Base-by-base conservation (phyloP, 2,113 vertebrate genomes). In the Leptosomus discolor region DNA sequence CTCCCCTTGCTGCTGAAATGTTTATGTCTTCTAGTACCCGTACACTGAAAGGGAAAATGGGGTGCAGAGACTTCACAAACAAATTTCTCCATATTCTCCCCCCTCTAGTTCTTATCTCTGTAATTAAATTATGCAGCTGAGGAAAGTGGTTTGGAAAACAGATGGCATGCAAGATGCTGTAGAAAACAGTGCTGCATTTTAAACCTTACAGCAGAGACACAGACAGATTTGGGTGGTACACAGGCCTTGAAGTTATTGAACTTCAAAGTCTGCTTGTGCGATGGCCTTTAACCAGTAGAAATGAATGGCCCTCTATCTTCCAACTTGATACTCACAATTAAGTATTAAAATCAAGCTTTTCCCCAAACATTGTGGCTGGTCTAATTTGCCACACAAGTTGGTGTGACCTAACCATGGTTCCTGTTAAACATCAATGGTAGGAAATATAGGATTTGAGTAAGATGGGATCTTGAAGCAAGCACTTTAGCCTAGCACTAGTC, bases 81-180 rank as follows among this genome's bases (percentile, higher is more conserved):
- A 73, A 51, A 71, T 82, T 81, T 53, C 51, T 86, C 43, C 36
- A 15, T 37, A 46, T 76, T 50, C 50, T 85, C 29, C 34, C 37
- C 27, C 37, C 34, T 48, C 73, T 61, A 16, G 46, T 75, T 85
- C 67, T 85, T 92, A 81, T 69, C 70, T 90, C 10, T 2, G 68
- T 93, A 95, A 97, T 96, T 95, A 96, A 95, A 97, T 92, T 86
- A 94, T 84, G 51, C 82, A 90, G 81, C 81, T 84, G 60, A 92
- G 63, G 87, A 88, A 92, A 96, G 78, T 76, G 86, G 88, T 94
- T 96, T 91, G 78, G 95, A 94, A 96, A 97, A 83, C 97, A 97
- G 95, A 97, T 97, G 94, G 88, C 51, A 58, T 50, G 37, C 78
- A 94, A 94, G 67, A 91, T 91, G 91, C 51, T 93, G n/a, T 64